Conservation (phyloP, 2,113 vertebrate genomes). For the Heterotilapia buettikoferi region DNA sequence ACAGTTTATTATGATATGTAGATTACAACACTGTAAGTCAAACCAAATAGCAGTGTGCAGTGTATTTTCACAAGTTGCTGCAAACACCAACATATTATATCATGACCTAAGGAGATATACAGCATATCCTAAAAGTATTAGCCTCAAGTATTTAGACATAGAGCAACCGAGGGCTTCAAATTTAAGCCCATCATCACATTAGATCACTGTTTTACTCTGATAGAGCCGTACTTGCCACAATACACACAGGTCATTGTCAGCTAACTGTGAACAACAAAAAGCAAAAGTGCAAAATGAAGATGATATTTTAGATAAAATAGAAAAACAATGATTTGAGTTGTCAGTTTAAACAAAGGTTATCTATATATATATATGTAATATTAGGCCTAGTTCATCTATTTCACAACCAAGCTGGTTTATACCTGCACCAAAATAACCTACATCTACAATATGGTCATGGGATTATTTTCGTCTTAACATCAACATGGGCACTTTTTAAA, state of each 20-base stretch:
- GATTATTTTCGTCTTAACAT: background rate
- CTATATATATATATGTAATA: rapidly evolving
- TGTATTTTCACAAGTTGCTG: background rate
- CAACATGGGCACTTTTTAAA: background rate
- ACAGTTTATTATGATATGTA: background rate
- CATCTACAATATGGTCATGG: background rate
- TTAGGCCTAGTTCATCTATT: background rate
- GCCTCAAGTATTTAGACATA: background rate
- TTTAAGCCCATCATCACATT: background rate
- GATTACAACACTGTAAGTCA: background rate
- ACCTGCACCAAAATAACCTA: background rate
- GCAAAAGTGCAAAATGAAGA: background rate
- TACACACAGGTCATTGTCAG: background rate
- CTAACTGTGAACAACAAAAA: background rate
- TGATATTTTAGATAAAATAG: background rate
- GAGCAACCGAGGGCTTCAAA: background rate
- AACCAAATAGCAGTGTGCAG: background rate
- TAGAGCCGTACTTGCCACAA: background rate
- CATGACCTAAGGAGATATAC: background rate
- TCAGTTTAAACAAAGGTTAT: background rate
- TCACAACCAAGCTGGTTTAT: background rate
- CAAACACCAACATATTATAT: background rate
- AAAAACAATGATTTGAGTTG: background rate
- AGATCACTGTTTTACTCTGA: background rate
- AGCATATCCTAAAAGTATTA: background rate